phyloP scores from a whole-genome alignment of 2,797 vertebrate genomes.

The Aselliscus stoliczkanus region DNA sequence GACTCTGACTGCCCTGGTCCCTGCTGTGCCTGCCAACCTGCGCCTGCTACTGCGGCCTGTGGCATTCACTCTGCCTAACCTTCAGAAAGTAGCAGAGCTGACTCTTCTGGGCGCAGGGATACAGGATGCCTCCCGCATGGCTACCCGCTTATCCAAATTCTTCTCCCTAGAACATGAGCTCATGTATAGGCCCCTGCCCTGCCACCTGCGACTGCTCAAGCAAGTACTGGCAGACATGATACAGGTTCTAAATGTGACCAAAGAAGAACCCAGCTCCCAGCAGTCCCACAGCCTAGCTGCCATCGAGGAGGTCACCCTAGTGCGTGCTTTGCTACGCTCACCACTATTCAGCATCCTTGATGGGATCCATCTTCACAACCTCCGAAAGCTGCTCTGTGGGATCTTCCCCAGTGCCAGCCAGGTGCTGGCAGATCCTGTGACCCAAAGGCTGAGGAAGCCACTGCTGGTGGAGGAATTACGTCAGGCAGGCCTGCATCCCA shows the following conservation, averaged over 20 bases:
- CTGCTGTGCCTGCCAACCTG: constrained; percentile 82
- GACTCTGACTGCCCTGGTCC: constrained; percentile 66
- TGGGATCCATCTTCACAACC: constrained; percentile 71
- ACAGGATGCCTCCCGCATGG: constrained; percentile 81
- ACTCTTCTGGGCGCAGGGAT: constrained; percentile 85
- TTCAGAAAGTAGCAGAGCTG: constrained; percentile 83
- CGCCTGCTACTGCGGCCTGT: constrained; percentile 84
- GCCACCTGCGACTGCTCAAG: constrained; percentile 80
- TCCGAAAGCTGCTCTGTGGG: constrained; percentile 81
- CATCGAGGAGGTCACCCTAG: constrained; percentile 83
- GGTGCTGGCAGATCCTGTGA: constrained; percentile 64
- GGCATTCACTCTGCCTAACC: constrained; percentile 82
- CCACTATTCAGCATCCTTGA: constrained; percentile 69
- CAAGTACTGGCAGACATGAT: constrained; percentile 80
- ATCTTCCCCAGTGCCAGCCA: constrained; percentile 80
- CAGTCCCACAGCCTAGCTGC: not conserved
- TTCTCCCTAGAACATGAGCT: constrained; percentile 83
- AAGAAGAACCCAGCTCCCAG: not conserved
- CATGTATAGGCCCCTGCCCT: constrained; percentile 76
- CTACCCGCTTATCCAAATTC: constrained; percentile 81
- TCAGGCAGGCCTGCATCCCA: constrained; percentile 73
- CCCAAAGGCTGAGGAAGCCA: constrained; percentile 68
- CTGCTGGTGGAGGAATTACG: constrained; percentile 79
- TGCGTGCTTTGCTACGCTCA: constrained; percentile 81
- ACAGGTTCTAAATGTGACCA: not conserved